Evolutionary conservation across 2,888 invertebrate genomes (phyloP).

Genomic region (Lordiphosa fenestrarum): DNA sequence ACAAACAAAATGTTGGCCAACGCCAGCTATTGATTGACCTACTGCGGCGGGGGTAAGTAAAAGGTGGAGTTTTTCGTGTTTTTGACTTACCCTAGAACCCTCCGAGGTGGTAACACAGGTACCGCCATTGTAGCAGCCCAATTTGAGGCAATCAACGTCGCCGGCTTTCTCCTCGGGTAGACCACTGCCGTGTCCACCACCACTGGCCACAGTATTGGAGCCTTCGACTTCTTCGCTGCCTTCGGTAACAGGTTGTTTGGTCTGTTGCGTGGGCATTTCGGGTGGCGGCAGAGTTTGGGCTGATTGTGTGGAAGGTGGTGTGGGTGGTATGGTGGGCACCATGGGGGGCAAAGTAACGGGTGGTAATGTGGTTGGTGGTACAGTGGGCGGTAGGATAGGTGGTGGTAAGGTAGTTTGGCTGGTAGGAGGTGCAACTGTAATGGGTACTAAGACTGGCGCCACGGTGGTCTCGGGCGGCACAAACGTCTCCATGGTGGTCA

Average conservation of each 20-base stretch:
- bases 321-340: conserved; percentile 45
- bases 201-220: conserved; percentile 62
- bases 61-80: neutral
- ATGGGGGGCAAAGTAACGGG: conserved; percentile 48
- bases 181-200: conserved; percentile 36
- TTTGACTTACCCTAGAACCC: conserved; percentile 83
- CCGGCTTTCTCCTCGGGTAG: conserved; percentile 78
- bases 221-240: conserved; percentile 74
- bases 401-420: too few species aligned
- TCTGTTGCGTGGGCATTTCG: conserved; percentile 46
- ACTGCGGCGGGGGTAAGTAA: conserved; percentile 13
- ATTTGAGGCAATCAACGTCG: conserved; percentile 83
- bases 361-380: conserved; percentile 24
- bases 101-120: conserved; percentile 85
- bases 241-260: conserved; percentile 53
- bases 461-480: conserved; percentile 20
- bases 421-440: conserved; percentile 2
- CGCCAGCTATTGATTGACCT: conserved; percentile 48
- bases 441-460: conserved; percentile 36
- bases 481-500: too few species aligned
- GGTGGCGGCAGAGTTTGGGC: conserved; percentile 70
- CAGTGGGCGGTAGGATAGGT: conserved; percentile 2
- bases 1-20: conserved; percentile 48
- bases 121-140: conserved; percentile 86
- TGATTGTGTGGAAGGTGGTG: conserved; percentile 63